phyloP scores from a whole-genome alignment of 1,140 invertebrate genomes.

The Eupeodes corollae region DNA sequence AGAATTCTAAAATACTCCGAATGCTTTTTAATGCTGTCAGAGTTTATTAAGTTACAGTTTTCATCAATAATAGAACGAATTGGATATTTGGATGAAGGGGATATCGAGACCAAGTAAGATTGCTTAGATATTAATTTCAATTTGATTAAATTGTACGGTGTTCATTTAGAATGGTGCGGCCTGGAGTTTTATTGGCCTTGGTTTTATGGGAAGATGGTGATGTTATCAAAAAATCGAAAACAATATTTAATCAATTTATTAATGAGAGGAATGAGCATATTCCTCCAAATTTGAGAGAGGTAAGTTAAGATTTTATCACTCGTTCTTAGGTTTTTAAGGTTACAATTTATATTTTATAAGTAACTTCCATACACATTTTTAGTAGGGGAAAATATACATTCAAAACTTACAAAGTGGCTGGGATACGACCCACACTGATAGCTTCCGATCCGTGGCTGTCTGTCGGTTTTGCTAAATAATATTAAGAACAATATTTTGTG shows the following conservation, averaged over 20 bases:
- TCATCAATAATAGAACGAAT: conserved; percentile 49
- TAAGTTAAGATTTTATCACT: too few species aligned
- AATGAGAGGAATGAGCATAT: conserved; percentile 29
- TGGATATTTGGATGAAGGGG: conserved; percentile 56
- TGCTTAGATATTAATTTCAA: neutral
- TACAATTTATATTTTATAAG: too few species aligned
- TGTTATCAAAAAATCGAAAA: conserved; percentile 32
- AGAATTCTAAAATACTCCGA: conserved; percentile 56
- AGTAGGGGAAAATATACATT: too few species aligned
- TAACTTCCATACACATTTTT: too few species aligned
- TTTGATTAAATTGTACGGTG: neutral
- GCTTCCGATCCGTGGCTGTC: too few species aligned
- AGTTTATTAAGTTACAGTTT: conserved; percentile 50
- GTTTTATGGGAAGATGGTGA: conserved; percentile 35
- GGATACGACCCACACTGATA: too few species aligned
- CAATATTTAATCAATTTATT: conserved; percentile 32
- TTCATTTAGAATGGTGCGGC: conserved; percentile 21
- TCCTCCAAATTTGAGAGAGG: conserved; percentile 32
- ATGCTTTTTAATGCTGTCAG: conserved; percentile 50
- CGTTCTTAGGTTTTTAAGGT: too few species aligned
- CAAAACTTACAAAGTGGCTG: too few species aligned
- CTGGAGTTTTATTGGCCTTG: conserved; percentile 30
- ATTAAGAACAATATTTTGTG: too few species aligned
- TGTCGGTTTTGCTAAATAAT: too few species aligned
- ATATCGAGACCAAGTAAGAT: conserved; percentile 52